Evolutionary conservation across 2,797 vertebrate genomes (phyloP), one percentile per base, ranked within the genome.

Genomic region (Artibeus lituratus): DNA sequence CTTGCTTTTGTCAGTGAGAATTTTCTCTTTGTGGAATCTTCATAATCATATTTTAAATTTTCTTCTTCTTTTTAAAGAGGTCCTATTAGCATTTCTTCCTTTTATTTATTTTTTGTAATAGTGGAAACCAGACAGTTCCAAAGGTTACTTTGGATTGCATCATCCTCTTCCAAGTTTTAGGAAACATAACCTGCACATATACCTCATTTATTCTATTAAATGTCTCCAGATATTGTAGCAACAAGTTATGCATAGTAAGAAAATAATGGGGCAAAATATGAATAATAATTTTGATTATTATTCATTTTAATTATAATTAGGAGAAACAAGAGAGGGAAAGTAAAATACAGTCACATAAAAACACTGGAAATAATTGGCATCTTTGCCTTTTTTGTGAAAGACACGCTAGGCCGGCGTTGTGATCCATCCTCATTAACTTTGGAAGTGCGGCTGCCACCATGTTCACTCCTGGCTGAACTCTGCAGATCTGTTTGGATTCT

Each of bases 371-470:
- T 85, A 92, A 96, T 81, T 76, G 69, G 51, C 11, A 76, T 94
- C 37, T 73, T 72, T 51, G 44, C 18, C 78, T 51, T 87, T 59
- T 53, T 87, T 65, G 26, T 78, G 73, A 81, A 93, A 74, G 76
- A 5, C 9, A 37, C 18, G 32, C 26, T 65, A 87, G 76, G 3
- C 22, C 9, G 72, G n/a, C 1, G n/a, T 57, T 39, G 21, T 5
- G 24, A 37, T 55, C 81, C 3, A 26, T 84, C 35, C 76, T 95
- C 83, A 94, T 95, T 96, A 96, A 78, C 67, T 78, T 80, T 29
- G 51, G 16, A 78, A 94, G 42, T 26, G 32, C 35, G 53, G 37
- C 8, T 86, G 72, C 49, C 85, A 39, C 32, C 18, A 8, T 57
- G 55, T 49, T 92, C 24, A 87, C 37, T 53, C 16, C 53, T 19